Evolutionary conservation across 2,113 vertebrate species (phyloP), one percentile per base, ranked within the genome.

Genomic region (Dryoscopus gambensis): DNA sequence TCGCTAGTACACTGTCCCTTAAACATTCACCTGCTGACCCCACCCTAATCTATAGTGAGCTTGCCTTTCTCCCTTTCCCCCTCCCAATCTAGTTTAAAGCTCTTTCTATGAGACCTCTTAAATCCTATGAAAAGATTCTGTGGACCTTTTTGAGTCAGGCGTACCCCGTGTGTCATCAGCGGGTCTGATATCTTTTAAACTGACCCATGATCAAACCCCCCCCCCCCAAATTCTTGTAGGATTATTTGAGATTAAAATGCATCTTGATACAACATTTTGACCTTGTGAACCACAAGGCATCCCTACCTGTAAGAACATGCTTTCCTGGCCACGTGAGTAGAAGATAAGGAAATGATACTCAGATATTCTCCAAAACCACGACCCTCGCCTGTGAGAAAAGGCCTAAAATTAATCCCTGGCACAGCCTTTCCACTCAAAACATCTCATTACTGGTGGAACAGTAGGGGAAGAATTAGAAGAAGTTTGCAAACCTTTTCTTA

Each of bases 91-190:
- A 76, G 16, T 86, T 76, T 35, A 35, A 25, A 50, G 31, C 3
- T 59, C 14, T 52, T 76, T 44, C 25, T 59, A 5, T 31, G 31
- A 31, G 31, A 25, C 3, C 15, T 57, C 15, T 13, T 12, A 31
- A 50, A 11, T 18, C 31, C 21, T 31, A 5, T 52, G 44, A 11
- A 44, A 44, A 68, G 25, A 59, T 59, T 42, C 5, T 60, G 77
- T 77, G 37, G 18, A 14, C 6, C 6, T 59, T 42, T 77, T 33
- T 68, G 46, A 68, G 31, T 7, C 63, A 37, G 17, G 14, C 22
- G 11, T 33, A 56, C 21, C 6, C 11, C 3, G 8, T 50, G 31
- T 27, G 31, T 44, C 0, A 0, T 30, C 40, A 50, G 21, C 37
- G 50, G 25, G 21, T 7, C 10, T 67, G 25, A 35, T 50, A 14